Conservation (phyloP, 1,140 invertebrate genomes). For the Temnothorax nylanderi region DNA sequence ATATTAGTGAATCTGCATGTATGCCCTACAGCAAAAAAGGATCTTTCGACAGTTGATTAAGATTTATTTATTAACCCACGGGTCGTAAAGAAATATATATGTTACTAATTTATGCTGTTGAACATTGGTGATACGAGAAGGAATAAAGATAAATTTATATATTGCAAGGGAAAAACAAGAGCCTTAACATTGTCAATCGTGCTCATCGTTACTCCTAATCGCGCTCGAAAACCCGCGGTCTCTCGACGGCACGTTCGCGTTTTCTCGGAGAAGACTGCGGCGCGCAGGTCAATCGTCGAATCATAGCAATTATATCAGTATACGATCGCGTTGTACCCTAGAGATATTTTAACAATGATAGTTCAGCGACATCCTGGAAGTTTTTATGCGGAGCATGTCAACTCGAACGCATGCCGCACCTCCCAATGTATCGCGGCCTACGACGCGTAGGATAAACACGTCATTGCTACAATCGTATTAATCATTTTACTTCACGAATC, state of each 20-base stretch:
- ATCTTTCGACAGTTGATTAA: background rate
- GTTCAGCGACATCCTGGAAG: background rate
- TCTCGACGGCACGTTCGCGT: background rate
- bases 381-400: slow-evolving; percentile 4
- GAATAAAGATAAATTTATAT: background rate
- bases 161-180: background rate
- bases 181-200: slow-evolving; percentile 46
- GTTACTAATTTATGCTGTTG: slow-evolving; percentile 3
- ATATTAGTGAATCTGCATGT: background rate
- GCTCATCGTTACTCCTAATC: slow-evolving; percentile 46
- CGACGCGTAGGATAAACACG: background rate
- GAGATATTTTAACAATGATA: slow-evolving; percentile 34
- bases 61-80: background rate
- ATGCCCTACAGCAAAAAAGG: background rate
- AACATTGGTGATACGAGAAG: background rate
- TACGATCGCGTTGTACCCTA: slow-evolving; percentile 30
- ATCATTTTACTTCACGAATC: background rate
- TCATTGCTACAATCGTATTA: background rate
- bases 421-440: slow-evolving; percentile 11
- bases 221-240: background rate
- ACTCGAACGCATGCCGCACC: background rate
- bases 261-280: background rate
- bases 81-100: background rate
- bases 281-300: background rate
- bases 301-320: slow-evolving; percentile 49